These are phyloP conservation scores for Ephialtes manifestator DNA, from an alignment of 2,888 invertebrate species.

Conservation along the genomic window DNA sequence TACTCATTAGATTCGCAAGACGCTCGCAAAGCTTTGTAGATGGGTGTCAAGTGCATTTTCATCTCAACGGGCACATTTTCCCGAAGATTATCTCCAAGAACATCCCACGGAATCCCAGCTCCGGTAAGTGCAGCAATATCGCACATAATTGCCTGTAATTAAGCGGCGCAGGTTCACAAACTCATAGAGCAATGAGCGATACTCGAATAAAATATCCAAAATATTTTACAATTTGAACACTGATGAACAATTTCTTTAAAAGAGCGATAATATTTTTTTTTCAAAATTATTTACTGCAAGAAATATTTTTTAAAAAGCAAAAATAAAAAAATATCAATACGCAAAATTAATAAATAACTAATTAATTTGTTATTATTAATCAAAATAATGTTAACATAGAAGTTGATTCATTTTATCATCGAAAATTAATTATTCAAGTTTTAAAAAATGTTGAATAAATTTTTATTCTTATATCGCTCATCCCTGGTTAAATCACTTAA, in stretches of 20 bases:
- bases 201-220: neutral
- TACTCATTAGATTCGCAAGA: slow-evolving; percentile 68
- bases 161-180: slow-evolving; percentile 27
- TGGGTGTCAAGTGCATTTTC: slow-evolving; percentile 74
- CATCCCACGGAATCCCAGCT: slow-evolving; percentile 76
- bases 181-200: neutral
- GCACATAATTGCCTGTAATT: slow-evolving; percentile 61
- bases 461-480: neutral
- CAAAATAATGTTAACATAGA: no score
- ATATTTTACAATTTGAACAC: neutral
- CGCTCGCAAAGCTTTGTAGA: slow-evolving; percentile 63
- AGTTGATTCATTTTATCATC: no score
- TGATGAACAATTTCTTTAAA: neutral
- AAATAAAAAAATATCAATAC: no score
- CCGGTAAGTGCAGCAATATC: slow-evolving; percentile 69
- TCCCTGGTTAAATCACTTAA: neutral
- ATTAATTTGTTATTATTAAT: no score
- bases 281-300: no score
- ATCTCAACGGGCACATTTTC: slow-evolving; percentile 78
- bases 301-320: no score
- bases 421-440: neutral
- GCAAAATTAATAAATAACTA: no score
- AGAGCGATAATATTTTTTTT: no score
- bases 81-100: slow-evolving; percentile 74
- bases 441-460: neutral